Evolutionary conservation across 2,797 vertebrate genomes (phyloP).

Genomic region (Masticophis lateralis): DNA sequence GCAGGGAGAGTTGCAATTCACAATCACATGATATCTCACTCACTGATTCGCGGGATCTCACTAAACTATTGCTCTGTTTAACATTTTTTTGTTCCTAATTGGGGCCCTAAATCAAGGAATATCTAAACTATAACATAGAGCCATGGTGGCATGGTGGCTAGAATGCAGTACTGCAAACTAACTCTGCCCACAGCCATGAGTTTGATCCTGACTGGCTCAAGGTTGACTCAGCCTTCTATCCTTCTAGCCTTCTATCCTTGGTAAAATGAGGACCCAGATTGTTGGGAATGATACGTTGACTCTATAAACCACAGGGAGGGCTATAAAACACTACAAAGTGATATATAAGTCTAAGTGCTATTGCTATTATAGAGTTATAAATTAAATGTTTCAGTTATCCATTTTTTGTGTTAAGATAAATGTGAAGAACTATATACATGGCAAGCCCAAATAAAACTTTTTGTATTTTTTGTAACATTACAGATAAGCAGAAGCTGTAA

Average conservation of each 20-base stretch:
- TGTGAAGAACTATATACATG: neutral
- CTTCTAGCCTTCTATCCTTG: too few relatives aligned
- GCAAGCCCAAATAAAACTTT: neutral
- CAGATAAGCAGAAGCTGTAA: neutral
- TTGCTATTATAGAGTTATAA: neutral
- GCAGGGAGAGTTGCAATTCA: neutral
- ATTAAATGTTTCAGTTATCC: neutral
- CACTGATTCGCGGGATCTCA: neutral
- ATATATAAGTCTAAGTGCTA: neutral
- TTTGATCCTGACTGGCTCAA: neutral
- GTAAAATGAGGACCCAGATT: neutral
- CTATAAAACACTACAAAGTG: neutral
- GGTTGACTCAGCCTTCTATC: too few relatives aligned
- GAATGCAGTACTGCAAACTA: neutral
- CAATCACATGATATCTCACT: neutral
- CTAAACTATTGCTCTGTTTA: neutral
- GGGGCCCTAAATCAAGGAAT: neutral
- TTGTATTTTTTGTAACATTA: neutral
- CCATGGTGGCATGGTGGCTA: accelerated
- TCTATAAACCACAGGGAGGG: neutral
- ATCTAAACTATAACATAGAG: neutral
- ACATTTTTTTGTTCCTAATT: neutral
- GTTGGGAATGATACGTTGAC: neutral
- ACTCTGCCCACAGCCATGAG: neutral
- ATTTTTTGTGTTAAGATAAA: neutral